Conservation (phyloP, 2,888 invertebrate genomes). For the Phyllotreta cruciferae region DNA sequence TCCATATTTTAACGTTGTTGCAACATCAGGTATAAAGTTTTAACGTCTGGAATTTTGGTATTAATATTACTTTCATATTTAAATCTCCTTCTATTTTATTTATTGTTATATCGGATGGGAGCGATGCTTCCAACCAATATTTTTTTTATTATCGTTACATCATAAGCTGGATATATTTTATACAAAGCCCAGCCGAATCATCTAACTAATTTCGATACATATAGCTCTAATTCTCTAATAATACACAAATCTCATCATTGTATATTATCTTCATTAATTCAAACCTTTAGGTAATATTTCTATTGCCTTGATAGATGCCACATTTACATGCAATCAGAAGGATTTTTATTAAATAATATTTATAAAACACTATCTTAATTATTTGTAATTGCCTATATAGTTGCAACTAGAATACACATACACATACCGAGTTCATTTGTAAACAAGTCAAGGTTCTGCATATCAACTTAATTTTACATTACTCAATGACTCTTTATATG, state of each 20-base stretch:
- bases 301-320: too few species aligned
- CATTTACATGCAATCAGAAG: too few species aligned
- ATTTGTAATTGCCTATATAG: slow-evolving; percentile 3
- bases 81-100: slow-evolving; percentile 44
- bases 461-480: slow-evolving; percentile 37
- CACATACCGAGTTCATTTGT: slow-evolving; percentile 33
- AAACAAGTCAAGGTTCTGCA: slow-evolving; percentile 45
- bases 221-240: too few species aligned
- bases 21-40: slow-evolving; percentile 45
- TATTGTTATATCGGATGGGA: slow-evolving; percentile 41
- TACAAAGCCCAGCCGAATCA: slow-evolving; percentile 39
- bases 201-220: background rate
- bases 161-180: slow-evolving; percentile 43
- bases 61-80: slow-evolving; percentile 48
- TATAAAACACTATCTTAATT: slow-evolving; percentile 26
- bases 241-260: too few species aligned
- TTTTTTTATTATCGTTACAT: slow-evolving; percentile 36
- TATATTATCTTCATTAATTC: too few species aligned
- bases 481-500: slow-evolving; percentile 27
- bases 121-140: slow-evolving; percentile 26
- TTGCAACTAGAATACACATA: slow-evolving; percentile 26
- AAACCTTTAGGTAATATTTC: too few species aligned
- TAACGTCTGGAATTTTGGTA: slow-evolving; percentile 43
- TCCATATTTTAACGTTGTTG: slow-evolving; percentile 50
- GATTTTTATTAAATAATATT: background rate